phyloP scores from a whole-genome alignment of 2,113 vertebrate species.

The Symphodus melops region DNA sequence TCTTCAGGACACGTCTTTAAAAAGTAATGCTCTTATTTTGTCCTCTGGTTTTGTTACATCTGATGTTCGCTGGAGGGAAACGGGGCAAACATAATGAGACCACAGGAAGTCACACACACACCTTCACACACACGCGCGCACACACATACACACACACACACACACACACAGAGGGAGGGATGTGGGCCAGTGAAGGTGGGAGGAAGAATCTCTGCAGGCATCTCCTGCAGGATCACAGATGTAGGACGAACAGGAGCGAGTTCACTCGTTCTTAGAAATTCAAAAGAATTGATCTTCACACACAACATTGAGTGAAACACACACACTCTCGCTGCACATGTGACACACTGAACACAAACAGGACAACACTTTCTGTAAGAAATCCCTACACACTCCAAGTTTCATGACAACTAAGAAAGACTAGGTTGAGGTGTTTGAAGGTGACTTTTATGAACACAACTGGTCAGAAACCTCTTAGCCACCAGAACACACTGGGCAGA shows the following conservation, averaged over 20 bases:
- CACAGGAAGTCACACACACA: slow-evolving; percentile 26
- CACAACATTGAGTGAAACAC: neutral
- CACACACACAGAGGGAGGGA: neutral
- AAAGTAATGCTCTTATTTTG: slow-evolving; percentile 80
- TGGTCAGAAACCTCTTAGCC: no score
- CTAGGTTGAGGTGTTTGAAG: neutral
- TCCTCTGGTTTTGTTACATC: slow-evolving; percentile 76
- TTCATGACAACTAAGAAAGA: neutral
- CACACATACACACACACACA: neutral
- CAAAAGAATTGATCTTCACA: neutral
- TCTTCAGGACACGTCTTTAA: slow-evolving; percentile 62
- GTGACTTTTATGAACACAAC: no score
- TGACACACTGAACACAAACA: neutral
- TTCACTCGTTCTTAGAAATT: slow-evolving; percentile 2
- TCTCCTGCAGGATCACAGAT: slow-evolving; percentile 29
- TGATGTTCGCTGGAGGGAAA: slow-evolving; percentile 72
- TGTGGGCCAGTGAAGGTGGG: slow-evolving; percentile 33
- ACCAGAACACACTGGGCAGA: no score
- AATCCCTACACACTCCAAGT: neutral
- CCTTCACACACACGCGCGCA: neutral
- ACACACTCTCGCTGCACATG: no score
- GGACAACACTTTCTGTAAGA: no score
- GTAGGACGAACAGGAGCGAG: neutral
- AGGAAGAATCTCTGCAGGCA: slow-evolving; percentile 44
- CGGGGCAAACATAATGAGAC: slow-evolving; percentile 58